Percentiles rank a stretch among this genome's conserved stretches.
These are phyloP conservation scores for Toxonevra muliebris DNA, from an alignment of 2,888 invertebrate species.

Conservation along the genomic window DNA sequence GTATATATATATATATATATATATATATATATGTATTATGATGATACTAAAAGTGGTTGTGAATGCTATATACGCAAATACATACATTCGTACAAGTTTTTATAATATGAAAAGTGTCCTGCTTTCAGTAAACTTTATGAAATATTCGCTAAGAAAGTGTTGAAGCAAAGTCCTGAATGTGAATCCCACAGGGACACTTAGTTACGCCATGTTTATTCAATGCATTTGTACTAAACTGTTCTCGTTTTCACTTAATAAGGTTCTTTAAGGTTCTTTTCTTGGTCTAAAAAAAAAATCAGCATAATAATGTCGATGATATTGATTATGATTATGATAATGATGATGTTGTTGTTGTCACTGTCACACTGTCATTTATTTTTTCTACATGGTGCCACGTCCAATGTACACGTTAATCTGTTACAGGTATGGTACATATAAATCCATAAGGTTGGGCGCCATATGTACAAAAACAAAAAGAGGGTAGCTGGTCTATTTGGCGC, in stretches of 20 bases:
- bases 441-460: not conserved
- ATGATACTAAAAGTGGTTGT: not conserved
- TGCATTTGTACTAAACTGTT: not conserved
- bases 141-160: not conserved
- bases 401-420: too few species aligned
- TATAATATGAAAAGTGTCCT: too few species aligned
- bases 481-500: not conserved
- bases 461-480: not conserved
- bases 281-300: not conserved
- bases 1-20: not conserved
- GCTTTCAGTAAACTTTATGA: too few species aligned
- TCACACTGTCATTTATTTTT: too few species aligned
- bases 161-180: not conserved
- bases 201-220: not conserved
- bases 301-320: not conserved
- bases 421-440: too few species aligned
- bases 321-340: not conserved
- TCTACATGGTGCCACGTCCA: too few species aligned
- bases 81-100: too few species aligned
- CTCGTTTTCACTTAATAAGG: not conserved
- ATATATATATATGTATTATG: slow-evolving; percentile 1
- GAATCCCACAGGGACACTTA: slow-evolving; percentile 3
- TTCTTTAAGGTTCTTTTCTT: not conserved
- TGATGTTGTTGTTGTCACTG: not conserved
- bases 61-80: not conserved